Percentiles rank a stretch among this genome's conserved stretches.
phyloP scores from a whole-genome alignment of 2,113 vertebrate genomes.

The Nerophis lumbriciformis region DNA sequence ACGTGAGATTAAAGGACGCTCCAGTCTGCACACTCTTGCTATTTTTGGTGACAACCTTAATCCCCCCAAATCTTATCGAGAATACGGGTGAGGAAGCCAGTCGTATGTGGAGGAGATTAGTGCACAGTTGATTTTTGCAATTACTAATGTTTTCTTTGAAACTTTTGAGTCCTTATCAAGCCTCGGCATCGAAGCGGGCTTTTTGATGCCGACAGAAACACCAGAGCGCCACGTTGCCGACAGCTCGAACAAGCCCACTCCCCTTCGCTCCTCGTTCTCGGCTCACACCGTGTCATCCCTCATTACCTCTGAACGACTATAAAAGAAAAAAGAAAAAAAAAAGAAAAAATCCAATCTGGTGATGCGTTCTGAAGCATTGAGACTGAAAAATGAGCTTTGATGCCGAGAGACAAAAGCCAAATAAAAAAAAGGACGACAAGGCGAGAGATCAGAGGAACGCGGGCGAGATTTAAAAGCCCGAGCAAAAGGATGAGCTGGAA shows the following conservation, averaged over 20 bases:
- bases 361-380: conserved; percentile 56
- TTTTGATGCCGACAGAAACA: background rate
- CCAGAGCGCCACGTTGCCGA: background rate
- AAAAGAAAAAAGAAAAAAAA: conserved; percentile 5
- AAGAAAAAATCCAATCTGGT: conserved; percentile 55
- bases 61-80: conserved; percentile 63
- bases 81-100: conserved; percentile 55
- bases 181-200: conserved; percentile 13
- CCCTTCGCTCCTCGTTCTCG: conserved; percentile 20
- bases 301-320: conserved; percentile 48
- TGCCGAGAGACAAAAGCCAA: conserved; percentile 36
- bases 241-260: conserved; percentile 13
- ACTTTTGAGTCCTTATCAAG: conserved; percentile 33
- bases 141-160: conserved; percentile 42
- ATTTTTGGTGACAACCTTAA: conserved; percentile 54
- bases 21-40: conserved; percentile 41
- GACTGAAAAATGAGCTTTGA: conserved; percentile 42
- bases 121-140: conserved; percentile 30
- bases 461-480: conserved; percentile 17
- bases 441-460: conserved; percentile 10
- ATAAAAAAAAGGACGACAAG: conserved; percentile 16
- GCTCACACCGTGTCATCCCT: conserved; percentile 26
- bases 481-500: conserved; percentile 20
- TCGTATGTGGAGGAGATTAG: conserved; percentile 62
- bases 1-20: conserved; percentile 50